Evolutionary conservation across 2,797 vertebrate genomes (phyloP).

Genomic region (Danio jaintianensis): DNA sequence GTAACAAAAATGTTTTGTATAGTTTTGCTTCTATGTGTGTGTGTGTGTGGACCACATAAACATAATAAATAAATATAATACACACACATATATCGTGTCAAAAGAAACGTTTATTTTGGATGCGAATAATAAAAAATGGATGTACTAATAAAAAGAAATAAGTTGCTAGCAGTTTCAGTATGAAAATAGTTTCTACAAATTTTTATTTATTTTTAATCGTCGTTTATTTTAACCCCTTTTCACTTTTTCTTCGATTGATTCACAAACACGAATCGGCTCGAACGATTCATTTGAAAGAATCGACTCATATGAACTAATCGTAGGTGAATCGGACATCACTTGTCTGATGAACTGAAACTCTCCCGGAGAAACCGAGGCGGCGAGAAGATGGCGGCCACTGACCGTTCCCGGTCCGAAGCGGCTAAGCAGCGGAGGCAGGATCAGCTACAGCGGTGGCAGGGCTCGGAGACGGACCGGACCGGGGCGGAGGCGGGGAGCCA

Average conservation of each 20-base stretch:
- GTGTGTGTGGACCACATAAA: too few species aligned
- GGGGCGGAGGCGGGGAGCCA: constrained; percentile 66
- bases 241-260: constrained; percentile 8
- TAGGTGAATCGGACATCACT: constrained; percentile 41
- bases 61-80: too few species aligned
- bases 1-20: too few species aligned
- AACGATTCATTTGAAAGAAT: not conserved
- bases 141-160: too few species aligned
- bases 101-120: too few species aligned
- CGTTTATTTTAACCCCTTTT: too few species aligned
- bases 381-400: constrained; percentile 87
- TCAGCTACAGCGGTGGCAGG: constrained; percentile 84
- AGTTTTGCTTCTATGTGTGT: too few species aligned
- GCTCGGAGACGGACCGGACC: constrained; percentile 82
- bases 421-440: constrained; percentile 85
- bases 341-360: constrained; percentile 75
- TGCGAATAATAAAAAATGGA: too few species aligned
- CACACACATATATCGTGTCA: too few species aligned
- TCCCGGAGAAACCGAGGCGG: constrained; percentile 68
- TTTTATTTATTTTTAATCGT: too few species aligned
- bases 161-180: too few species aligned
- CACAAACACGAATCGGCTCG: constrained; percentile 8
- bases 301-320: not conserved
- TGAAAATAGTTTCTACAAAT: too few species aligned
- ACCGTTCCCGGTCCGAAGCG: constrained; percentile 87